Percentiles rank a stretch among this genome's conserved stretches.
phyloP scores from a whole-genome alignment of 2,888 invertebrate genomes.

The Cabera pusaria region DNA sequence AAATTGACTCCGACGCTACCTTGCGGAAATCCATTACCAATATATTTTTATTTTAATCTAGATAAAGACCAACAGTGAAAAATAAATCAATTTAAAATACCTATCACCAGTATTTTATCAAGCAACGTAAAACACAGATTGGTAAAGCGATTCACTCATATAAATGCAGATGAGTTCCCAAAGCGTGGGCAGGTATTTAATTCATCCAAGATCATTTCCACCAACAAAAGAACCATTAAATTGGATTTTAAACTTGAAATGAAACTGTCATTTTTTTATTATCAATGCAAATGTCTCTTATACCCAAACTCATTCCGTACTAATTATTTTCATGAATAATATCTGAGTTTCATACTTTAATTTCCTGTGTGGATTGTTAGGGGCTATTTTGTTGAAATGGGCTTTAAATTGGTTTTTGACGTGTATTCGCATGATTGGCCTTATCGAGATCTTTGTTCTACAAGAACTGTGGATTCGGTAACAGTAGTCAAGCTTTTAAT shows the following conservation, averaged over 20 bases:
- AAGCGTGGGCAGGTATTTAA: conserved; percentile 35
- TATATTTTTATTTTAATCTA: too few relatives aligned
- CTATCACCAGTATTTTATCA: too few relatives aligned
- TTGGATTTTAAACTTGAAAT: conserved; percentile 52
- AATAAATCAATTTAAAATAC: too few relatives aligned
- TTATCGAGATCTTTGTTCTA: conserved; percentile 45
- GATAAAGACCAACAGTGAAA: too few relatives aligned
- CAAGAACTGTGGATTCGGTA: neutral
- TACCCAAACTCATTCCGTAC: conserved; percentile 53
- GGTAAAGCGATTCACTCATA: too few relatives aligned
- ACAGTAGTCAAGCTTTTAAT: conserved; percentile 6
- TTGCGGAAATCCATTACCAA: too few relatives aligned
- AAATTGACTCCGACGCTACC: too few relatives aligned
- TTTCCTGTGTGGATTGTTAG: conserved; percentile 55
- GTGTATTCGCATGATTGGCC: conserved; percentile 51
- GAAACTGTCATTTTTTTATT: conserved; percentile 45
- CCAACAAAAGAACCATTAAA: conserved; percentile 44
- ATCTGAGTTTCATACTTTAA: conserved; percentile 57
- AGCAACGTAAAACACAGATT: too few relatives aligned
- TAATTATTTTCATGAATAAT: conserved; percentile 63
- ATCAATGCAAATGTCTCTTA: conserved; percentile 56
- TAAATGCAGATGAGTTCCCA: conserved; percentile 45
- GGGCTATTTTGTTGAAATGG: conserved; percentile 49
- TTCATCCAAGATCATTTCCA: conserved; percentile 40
- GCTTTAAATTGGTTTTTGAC: conserved; percentile 63